Base-by-base conservation (phyloP, 2,888 invertebrate species). In the Melipona bicolor region DNA sequence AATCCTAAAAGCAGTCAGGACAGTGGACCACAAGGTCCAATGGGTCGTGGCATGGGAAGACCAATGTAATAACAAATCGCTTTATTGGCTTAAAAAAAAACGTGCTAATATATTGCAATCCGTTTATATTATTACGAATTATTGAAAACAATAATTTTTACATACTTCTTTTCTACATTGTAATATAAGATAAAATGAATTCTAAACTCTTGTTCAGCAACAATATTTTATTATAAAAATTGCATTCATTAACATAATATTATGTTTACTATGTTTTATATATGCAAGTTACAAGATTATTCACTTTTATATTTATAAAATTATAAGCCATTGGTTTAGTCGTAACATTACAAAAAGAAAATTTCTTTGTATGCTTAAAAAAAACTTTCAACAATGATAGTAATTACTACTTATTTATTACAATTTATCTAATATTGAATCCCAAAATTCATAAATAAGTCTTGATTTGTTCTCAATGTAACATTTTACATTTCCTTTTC, bases 1-100 rank as follows among this genome's bases (percentile, higher is more conserved):
- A 99, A 98, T 94, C 98, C 97, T 59, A 97, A 97, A 91, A 96
- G 96, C 54, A 95, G 95, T 15, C 96, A 95, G 5, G 96, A 95
- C 3, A 95, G 95, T 4, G 69, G 59, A 61, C 95, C 95, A 84
- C 95, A 95, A 62, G 95, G 94, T 83, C 95, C 95, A 79, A 95
- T 95, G 84, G 96, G 96, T 32, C 95, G 96, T 84, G 97, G 96
- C 70, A 97, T 97, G 97, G 97, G 97, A 21, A 95, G 97, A 91
- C 98, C 98, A 27, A 97, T 97, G 95, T 95, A 95, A 94, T 83
- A 59, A 75, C 24, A 68, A 73, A 59, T 59, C 27, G 56, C 62
- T 61, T 65, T 69, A 32, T 73, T 75, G 19, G 19, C 21, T 64
- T 67, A 50, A 59, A 62, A 56, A 49, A 56, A 49, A 32, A 68